These are phyloP conservation scores for Tholera decimalis DNA, from an alignment of 2,888 invertebrate species.

Conservation along the genomic window DNA sequence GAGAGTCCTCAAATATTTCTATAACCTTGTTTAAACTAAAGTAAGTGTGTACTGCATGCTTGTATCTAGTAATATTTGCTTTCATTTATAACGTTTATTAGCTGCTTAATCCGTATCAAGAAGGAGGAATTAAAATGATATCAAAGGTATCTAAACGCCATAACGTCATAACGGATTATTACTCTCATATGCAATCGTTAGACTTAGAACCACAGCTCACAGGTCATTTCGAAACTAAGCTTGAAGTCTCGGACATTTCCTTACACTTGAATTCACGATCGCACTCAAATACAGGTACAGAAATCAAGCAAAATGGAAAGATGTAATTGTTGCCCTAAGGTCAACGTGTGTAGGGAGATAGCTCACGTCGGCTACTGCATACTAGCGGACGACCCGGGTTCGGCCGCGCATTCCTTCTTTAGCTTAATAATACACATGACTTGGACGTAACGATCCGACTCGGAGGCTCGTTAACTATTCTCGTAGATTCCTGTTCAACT, in stretches of 20 bases:
- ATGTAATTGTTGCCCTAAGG: slow-evolving; percentile 77
- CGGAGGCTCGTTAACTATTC: slow-evolving; percentile 83
- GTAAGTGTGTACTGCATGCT: not conserved
- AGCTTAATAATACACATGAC: slow-evolving; percentile 90
- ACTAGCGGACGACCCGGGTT: slow-evolving; percentile 84
- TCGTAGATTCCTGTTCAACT: slow-evolving; percentile 78
- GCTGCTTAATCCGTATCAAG: slow-evolving; percentile 24
- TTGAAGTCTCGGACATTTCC: slow-evolving; percentile 3
- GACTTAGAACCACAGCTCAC: slow-evolving; percentile 3
- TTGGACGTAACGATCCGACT: slow-evolving; percentile 84
- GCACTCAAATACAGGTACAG: slow-evolving; percentile 43
- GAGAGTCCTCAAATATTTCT: slow-evolving; percentile 24
- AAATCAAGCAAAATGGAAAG: slow-evolving; percentile 65
- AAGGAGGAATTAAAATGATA: slow-evolving; percentile 30
- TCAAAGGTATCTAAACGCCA: slow-evolving; percentile 20
- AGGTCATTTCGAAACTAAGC: slow-evolving; percentile 28
- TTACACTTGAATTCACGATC: slow-evolving; percentile 26
- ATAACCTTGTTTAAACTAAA: not conserved
- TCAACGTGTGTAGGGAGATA: slow-evolving; percentile 70
- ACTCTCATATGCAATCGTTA: slow-evolving; percentile 20
- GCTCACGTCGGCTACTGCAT: slow-evolving; percentile 79
- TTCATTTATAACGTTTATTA: slow-evolving; percentile 11
- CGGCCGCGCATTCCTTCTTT: slow-evolving; percentile 87
- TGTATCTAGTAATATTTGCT: not conserved
- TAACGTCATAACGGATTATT: slow-evolving; percentile 32